Evolutionary conservation across 2,888 invertebrate species (phyloP), one percentile per base, ranked within the genome.

Genomic region (Stramonita haemastoma): DNA sequence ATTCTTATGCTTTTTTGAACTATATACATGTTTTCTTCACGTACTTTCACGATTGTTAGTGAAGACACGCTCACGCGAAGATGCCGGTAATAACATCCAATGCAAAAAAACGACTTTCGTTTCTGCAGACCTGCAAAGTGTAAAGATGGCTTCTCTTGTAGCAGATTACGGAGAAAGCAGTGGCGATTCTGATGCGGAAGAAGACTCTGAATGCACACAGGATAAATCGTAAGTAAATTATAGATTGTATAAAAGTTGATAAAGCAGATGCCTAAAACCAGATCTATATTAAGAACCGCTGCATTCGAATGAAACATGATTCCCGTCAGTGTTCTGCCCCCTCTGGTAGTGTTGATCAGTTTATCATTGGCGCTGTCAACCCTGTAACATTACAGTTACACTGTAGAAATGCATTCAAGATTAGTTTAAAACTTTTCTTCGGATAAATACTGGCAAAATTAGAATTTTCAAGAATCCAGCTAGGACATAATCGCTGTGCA

Each of bases 141-240:
- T 83, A 83, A 91, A 90, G 19, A 95, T 95, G 95, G 94, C 95
- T 86, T 95, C 95, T 46, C 91, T 83, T 46, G 95, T 95, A 85
- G 95, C 95, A 81, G 95, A 95, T 92, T 95, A 95, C 88, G 94
- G 94, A 13, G 94, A 94, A 85, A 93, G 93, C 89, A 94, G 85
- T 83, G 81, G 81, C 22, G 81, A 83, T 29, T 46, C 81, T 26
- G 86, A 86, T 19, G 86, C 26, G 22, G 86, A 83, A 46, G 81
- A 46, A 46, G 26, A 83, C 8, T 46, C 22, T 26, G 81, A 46
- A 46, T 29, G 5, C 22, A 22, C 13, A 83, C 6, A 22, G 11
- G 26, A 26, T 22, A 46, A 15, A 46, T 26, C 6, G 81, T 46
- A 46, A 83, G 46, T 83, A 66, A 66, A 66, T 4, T 26, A 17